A percentile compares a stretch with the other conserved stretches of the same genome.
Conservation (phyloP, 2,888 invertebrate genomes). For the Lissocephala sabroskyi region DNA sequence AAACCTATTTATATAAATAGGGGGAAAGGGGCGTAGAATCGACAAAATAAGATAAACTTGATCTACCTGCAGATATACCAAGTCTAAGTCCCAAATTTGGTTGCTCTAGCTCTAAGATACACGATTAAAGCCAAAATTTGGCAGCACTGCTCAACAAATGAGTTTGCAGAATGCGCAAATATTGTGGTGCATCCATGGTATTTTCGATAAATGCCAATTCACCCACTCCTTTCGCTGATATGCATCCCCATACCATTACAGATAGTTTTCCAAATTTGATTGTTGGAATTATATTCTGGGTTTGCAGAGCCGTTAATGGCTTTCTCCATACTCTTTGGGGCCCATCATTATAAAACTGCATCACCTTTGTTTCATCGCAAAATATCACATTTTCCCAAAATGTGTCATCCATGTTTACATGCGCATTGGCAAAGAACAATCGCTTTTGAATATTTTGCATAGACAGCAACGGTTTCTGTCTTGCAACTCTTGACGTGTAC, state of each 20-base stretch:
- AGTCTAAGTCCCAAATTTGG: too few relatives aligned
- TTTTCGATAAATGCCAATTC: not conserved
- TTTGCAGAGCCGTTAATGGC: conserved; percentile 10
- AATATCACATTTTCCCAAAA: conserved; percentile 25
- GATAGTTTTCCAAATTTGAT: conserved; percentile 18
- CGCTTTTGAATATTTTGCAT: too few relatives aligned
- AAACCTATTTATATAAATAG: too few relatives aligned
- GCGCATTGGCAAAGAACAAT: too few relatives aligned
- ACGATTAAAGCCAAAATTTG: too few relatives aligned
- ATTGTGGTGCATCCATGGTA: not conserved
- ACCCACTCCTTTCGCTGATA: not conserved
- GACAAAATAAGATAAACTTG: too few relatives aligned
- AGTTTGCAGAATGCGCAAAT: not conserved
- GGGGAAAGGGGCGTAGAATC: too few relatives aligned
- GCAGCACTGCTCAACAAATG: not conserved
- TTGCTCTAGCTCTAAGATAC: too few relatives aligned
- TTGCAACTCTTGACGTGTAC: too few relatives aligned
- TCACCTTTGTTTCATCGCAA: conserved; percentile 21
- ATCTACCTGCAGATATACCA: too few relatives aligned
- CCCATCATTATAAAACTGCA: conserved; percentile 23
- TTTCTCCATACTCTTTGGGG: conserved; percentile 17
- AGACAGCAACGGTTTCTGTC: too few relatives aligned
- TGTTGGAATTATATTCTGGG: conserved; percentile 3
- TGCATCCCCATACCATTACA: conserved; percentile 5
- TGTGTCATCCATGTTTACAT: too few relatives aligned